Base-by-base conservation (phyloP, 2,888 invertebrate genomes). In the Sturmia bella region DNA sequence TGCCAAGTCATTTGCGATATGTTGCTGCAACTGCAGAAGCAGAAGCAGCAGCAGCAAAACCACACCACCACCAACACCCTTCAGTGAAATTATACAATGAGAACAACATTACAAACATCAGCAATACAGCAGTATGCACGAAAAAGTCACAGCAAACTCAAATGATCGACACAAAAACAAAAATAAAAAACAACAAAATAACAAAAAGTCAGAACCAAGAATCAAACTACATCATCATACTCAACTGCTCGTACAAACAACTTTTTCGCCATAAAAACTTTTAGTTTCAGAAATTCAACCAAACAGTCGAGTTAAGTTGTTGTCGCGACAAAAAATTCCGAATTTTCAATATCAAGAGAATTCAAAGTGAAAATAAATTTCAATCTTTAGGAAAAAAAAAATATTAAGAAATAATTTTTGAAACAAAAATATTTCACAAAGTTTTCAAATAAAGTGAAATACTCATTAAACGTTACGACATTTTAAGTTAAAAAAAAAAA, bases 241-340 rank as follows among this genome's bases (percentile, higher is more conserved):
- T 74, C 64, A 21, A 32, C 32, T 32, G 32, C 41, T 21, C 24
- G 61, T 74, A 75, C 76, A 76, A 83, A 76, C 68, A 84, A 75
- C 70, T 80, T 27, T 84, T 84, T 84, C 83, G 81, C 88, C 88
- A 88, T 89, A 88, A 88, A 88, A 88, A 86, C 88, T 87, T 88
- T 86, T 85, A 85, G 87, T 86, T 86, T 87, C 85, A 86, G 86
- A 87, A 85, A 86, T 84, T 85, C 81, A 83, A 85, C 85, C 87
- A 85, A 84, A 89, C 88, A 88, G 89, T 89, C 85, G 86, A 87
- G 85, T 87, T 87, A 86, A 87, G 86, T 87, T 86, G 85, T 87
- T 87, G 88, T 87, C 87, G 86, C 88, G 88, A 54, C 32, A 64
- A 50, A 73, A 52, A 45, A 19, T 6, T 19, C 9, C 9, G 7